Evolutionary conservation across 2,888 invertebrate species (phyloP), one percentile per base, ranked within the genome.

Genomic region (Clepsis dumicolana): DNA sequence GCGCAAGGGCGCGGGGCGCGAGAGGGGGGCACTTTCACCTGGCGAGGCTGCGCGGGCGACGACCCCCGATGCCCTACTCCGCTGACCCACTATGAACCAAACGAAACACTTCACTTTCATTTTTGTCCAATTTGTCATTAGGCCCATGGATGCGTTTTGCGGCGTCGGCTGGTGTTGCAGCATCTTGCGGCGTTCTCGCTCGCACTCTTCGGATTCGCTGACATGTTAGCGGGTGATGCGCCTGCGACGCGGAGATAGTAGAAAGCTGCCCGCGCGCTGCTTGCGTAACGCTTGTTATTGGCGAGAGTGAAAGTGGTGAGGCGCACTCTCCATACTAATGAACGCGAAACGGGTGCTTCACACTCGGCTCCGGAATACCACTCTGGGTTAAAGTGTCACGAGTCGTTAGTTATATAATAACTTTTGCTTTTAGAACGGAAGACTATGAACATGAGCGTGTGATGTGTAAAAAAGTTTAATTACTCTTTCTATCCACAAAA

Each of bases 31-130:
- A 93, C 93, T 93, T 92, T 93, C 92, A 90, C 93, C 84, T 81
- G 79, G 81, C 93, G 92, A 93, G 93, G 93, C 91, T 93, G 92
- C 92, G 92, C 93, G 93, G 90, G 83, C 92, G 90, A 84, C 91
- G 93, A 93, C 91, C 93, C 91, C 87, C 82, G 77, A 72, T 90
- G 93, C 78, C 92, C 93, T 93, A 91, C 93, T 93, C 93, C 89
- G 90, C 84, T 93, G 90, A 93, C 93, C 93, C 80, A 93, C 88
- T 88, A 85, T 83, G 78, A 81, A 84, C 86, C 84, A 85, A 87
- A 85, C 87, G 89, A 92, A 91, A 90, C 87, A 87, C 85, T 87
- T 90, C 88, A 91, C 93, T 93, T 93, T 93, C 93, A 89, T 91
- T 92, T 93, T 80, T 90, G 84, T 79, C 72, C 78, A 86, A 84